Conservation (phyloP, 2,888 invertebrate species). For the Drosophila anomalata region DNA sequence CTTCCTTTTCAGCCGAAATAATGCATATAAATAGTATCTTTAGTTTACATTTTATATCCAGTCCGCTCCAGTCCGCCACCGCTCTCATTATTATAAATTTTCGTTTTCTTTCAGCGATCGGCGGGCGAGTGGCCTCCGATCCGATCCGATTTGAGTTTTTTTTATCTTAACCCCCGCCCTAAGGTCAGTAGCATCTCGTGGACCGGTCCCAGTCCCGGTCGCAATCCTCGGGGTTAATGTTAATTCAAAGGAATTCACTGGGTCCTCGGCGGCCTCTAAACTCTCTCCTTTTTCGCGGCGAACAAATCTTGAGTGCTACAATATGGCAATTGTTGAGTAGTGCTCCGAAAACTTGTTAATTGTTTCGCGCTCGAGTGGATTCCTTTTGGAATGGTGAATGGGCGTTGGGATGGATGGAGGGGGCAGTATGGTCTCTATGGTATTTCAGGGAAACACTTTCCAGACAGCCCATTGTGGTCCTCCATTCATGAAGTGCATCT, state of each 20-base stretch:
- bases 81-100: constrained; percentile 73
- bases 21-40: constrained; percentile 80
- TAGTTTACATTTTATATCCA: constrained; percentile 74
- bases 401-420: constrained; percentile 20
- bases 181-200: constrained; percentile 38
- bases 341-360: constrained; percentile 72
- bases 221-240: constrained; percentile 32
- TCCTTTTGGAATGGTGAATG: constrained; percentile 29
- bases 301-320: constrained; percentile 54
- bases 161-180: constrained; percentile 1
- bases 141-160: constrained; percentile 29
- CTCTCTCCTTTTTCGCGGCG: constrained; percentile 40
- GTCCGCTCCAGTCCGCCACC: constrained; percentile 20
- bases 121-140: constrained; percentile 56
- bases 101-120: constrained; percentile 71
- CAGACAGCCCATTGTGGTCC: constrained; percentile 64
- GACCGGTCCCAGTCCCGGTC: constrained; percentile 21
- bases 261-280: constrained; percentile 10
- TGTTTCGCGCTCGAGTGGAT: constrained; percentile 75
- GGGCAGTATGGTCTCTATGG: constrained; percentile 45
- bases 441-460: constrained; percentile 73
- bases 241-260: constrained; percentile 69
- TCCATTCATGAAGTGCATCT: constrained; percentile 70
- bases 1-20: constrained; percentile 82
- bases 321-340: constrained; percentile 57